Evolutionary conservation across 1,140 invertebrate species (phyloP).

Genomic region (Tetramorium simillimum): DNA sequence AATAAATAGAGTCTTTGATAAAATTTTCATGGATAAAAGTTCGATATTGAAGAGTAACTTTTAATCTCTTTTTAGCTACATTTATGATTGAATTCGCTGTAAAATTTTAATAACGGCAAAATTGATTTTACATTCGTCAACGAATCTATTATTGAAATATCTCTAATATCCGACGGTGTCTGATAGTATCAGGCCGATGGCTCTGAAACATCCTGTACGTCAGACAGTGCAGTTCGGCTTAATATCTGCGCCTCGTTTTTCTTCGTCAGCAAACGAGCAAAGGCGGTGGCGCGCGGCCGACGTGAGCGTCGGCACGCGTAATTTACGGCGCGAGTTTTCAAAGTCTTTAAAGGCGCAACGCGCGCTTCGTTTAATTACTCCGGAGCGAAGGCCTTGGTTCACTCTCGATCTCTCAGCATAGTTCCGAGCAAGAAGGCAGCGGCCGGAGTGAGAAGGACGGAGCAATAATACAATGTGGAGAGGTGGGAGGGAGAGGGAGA

Average conservation of each 20-base stretch:
- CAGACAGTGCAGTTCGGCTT: slow-evolving; percentile 43
- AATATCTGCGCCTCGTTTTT: slow-evolving; percentile 67
- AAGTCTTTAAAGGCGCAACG: slow-evolving; percentile 68
- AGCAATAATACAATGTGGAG: slow-evolving; percentile 16
- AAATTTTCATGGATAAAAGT: not conserved
- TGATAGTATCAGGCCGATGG: not conserved
- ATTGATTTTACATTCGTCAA: slow-evolving; percentile 1
- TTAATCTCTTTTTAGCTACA: not conserved
- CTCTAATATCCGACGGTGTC: not conserved
- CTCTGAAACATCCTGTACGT: slow-evolving; percentile 22
- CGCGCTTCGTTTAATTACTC: slow-evolving; percentile 69
- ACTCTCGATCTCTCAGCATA: slow-evolving; percentile 47
- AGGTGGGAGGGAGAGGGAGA: not conserved
- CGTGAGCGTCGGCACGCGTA: slow-evolving; percentile 65
- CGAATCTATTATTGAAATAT: slow-evolving; percentile 10
- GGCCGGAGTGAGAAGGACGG: not conserved
- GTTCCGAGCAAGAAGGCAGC: slow-evolving; percentile 17
- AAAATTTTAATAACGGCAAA: not conserved
- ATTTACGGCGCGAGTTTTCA: slow-evolving; percentile 69
- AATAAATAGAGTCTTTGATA: not conserved
- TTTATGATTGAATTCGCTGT: not conserved
- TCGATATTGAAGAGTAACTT: not conserved
- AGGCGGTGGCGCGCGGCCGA: slow-evolving; percentile 54
- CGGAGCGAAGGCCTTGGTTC: not conserved
- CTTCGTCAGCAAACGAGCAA: slow-evolving; percentile 61